Conservation (phyloP, 2,888 invertebrate species). For the Bhutanitis thaidina region DNA sequence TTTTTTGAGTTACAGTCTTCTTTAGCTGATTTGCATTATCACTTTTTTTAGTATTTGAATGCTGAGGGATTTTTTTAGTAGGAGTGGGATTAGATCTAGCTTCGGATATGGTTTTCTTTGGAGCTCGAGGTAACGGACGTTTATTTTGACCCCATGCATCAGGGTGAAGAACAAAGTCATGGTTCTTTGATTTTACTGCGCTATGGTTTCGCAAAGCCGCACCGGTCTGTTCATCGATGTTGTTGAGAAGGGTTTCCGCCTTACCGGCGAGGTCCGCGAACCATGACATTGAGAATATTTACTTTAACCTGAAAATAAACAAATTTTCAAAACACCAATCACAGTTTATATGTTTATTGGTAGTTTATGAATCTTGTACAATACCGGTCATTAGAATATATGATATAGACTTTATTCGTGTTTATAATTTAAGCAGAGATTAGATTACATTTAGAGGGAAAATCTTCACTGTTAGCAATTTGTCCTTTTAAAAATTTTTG, state of each 20-base stretch:
- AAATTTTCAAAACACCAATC: background rate
- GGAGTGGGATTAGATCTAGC: conserved; percentile 20
- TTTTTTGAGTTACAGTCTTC: conserved; percentile 34
- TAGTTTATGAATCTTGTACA: too few relatives aligned
- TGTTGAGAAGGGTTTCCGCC: conserved; percentile 87
- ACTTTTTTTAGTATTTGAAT: conserved; percentile 32
- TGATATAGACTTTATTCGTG: background rate
- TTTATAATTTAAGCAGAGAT: conserved; percentile 9
- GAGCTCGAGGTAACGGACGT: conserved; percentile 31
- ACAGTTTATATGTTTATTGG: too few relatives aligned
- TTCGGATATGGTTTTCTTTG: conserved; percentile 32
- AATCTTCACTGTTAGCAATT: conserved; percentile 15
- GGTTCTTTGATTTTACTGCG: conserved; percentile 41
- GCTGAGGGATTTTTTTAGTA: conserved; percentile 31
- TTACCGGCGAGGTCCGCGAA: conserved; percentile 85
- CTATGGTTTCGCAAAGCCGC: conserved; percentile 75
- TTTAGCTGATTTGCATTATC: conserved; percentile 27
- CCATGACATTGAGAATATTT: conserved; percentile 82
- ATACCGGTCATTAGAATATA: conserved; percentile 4
- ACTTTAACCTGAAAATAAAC: conserved; percentile 32
- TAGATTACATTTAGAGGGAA: too few relatives aligned
- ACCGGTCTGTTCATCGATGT: conserved; percentile 87
- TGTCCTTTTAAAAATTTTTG: conserved; percentile 9
- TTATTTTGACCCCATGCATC: conserved; percentile 42
- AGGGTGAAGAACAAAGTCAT: conserved; percentile 30